Percentiles rank a stretch among this genome's conserved stretches.
These are phyloP conservation scores for Melipona quadrifasciata DNA, from an alignment of 1,140 invertebrate species.

Conservation along the genomic window DNA sequence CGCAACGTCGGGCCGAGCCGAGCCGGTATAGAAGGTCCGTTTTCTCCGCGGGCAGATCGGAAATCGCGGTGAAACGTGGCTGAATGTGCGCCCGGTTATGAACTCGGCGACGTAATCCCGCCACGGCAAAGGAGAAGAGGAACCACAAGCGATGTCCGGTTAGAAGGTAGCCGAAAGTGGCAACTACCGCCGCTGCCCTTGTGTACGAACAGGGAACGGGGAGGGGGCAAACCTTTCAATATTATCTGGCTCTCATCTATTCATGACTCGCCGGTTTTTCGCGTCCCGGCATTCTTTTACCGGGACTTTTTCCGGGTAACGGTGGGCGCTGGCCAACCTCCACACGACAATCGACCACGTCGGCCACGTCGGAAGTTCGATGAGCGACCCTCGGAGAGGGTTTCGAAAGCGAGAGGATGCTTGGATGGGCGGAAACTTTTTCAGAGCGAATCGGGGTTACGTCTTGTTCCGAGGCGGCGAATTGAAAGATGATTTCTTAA, in stretches of 20 bases:
- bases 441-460: not conserved
- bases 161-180: constrained; percentile 29
- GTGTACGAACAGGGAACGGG: constrained; percentile 4
- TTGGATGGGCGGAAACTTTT: not conserved
- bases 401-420: no score
- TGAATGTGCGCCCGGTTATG: constrained; percentile 36
- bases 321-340: not conserved
- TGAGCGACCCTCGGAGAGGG: not conserved
- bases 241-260: constrained; percentile 72
- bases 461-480: no score
- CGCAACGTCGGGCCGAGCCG: not conserved
- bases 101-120: constrained; percentile 30
- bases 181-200: not conserved
- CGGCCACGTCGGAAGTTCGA: not conserved
- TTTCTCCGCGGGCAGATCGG: constrained; percentile 28
- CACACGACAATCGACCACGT: constrained; percentile 18
- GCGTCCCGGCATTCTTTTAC: constrained; percentile 48
- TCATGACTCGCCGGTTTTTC: constrained; percentile 62
- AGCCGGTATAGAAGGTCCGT: not conserved
- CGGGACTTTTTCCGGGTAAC: constrained; percentile 23
- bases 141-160: not conserved
- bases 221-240: constrained; percentile 58
- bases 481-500: no score
- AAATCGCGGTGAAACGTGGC: constrained; percentile 20
- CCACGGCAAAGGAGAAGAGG: constrained; percentile 8